Conservation (phyloP, 2,888 invertebrate species). For the Acronicta aceris region DNA sequence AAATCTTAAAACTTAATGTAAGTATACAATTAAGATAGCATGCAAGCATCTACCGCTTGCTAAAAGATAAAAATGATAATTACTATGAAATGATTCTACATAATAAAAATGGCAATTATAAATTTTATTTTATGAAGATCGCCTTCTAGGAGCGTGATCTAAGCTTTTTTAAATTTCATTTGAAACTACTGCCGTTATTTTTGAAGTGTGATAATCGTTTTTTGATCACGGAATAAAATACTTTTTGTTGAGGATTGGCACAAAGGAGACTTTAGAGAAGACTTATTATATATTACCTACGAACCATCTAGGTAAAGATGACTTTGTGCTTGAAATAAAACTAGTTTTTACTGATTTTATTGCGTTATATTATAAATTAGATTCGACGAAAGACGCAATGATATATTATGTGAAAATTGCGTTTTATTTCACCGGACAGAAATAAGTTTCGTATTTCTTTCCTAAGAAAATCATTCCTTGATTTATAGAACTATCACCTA, state of each 20-base stretch:
- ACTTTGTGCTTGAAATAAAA: too few species aligned
- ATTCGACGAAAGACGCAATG: background rate
- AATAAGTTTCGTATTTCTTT: too few species aligned
- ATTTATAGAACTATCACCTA: too few species aligned
- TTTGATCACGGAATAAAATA: constrained; percentile 10
- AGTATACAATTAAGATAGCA: constrained; percentile 50
- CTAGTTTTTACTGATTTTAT: too few species aligned
- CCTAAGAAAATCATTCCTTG: too few species aligned
- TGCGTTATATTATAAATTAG: too few species aligned
- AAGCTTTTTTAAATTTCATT: constrained; percentile 18
- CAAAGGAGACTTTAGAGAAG: background rate
- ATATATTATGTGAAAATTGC: too few species aligned
- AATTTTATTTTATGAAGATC: constrained; percentile 15
- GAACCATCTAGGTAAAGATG: too few species aligned
- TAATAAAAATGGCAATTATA: constrained; percentile 41
- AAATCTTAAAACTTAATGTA: constrained; percentile 40
- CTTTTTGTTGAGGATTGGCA: background rate
- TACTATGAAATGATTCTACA: constrained; percentile 38
- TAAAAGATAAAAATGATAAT: constrained; percentile 50
- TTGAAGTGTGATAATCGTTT: constrained; percentile 9
- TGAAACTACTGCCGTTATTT: constrained; percentile 20
- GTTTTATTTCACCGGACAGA: too few species aligned
- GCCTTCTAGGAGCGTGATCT: background rate
- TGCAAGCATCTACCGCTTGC: constrained; percentile 40
- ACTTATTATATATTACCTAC: too few species aligned